Evolutionary conservation across 2,888 invertebrate species (phyloP), one percentile per base, ranked within the genome.

Genomic region (Lutraria lutraria): DNA sequence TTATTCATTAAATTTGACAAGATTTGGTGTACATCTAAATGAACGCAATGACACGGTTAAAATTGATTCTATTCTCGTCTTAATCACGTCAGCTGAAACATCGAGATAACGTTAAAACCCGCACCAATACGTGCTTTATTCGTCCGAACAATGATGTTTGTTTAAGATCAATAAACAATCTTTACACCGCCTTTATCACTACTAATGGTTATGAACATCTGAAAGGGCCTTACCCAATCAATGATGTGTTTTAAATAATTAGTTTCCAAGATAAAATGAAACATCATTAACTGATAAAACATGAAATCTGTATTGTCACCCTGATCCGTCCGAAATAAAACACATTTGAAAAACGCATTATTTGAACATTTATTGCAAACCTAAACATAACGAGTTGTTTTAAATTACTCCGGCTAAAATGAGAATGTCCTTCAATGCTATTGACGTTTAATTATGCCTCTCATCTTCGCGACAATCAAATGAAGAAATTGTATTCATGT

Each of bases 51-150:
- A 31, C 76, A 31, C 16, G 31, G 31, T 34, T 19, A 31, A 76
- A 31, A 76, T 31, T 76, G 76, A 76, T 76, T 76, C 19, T 34
- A 76, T 76, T 76, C 10, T n/a, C 31, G 16, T 76, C 31, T 76
- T 25, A 34, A 31, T 15, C 34, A 34, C 34, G 76, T 31, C 34
- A 34, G 31, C 31, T 31, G 34, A 76, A 34, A 76, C 43, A 31
- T 34, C 16, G 3, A 76, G 76, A 76, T 76, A 76, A 43, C 31
- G 76, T 34, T 76, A 76, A 76, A 76, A 76, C 76, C 76, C 76
- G 76, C 0, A 25, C 76, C 29, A 76, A 76, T 76, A 76, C 76
- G 76, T 31, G 3, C 76, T 76, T 76, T 76, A 76, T 76, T 76
- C 31, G 19, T 16, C 13, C 34, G 76, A 34, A 76, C 76, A 76